Base-by-base conservation (phyloP, 1,140 invertebrate species). In the Trichogramma pretiosum region DNA sequence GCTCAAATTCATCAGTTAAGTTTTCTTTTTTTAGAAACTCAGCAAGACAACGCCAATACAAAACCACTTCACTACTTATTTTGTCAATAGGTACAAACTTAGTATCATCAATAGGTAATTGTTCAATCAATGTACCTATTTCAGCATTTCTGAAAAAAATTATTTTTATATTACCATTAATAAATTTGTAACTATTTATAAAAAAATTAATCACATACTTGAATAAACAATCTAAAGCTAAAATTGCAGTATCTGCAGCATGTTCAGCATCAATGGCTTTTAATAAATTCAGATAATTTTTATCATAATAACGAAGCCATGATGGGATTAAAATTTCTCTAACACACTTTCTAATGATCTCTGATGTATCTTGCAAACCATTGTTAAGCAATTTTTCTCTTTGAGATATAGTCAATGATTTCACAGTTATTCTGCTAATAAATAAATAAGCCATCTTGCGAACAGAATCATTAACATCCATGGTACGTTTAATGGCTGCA, bases 401-500 rank as follows among this genome's bases (percentile, higher is more conserved):
- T 54, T 87, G 78, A 10, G 75, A 75, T 23, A 88, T 87, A 21
- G 77, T 81, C 19, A 87, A 70, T 2, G 78, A 79, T 49, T 74
- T 74, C 3, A 83, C 76, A 38, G 77, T 79, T 34, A 82, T 74
- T 64, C 78, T 84, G 34, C 80, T 79, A 56, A 89, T 75, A 57
- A 84, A 81, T 1, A 79, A 63, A 63, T 83, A 90, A 0, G 86
- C 82, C 10, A 80, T 77, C 33, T 81, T 78, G 1, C 88, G 72
- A 3, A 93, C 88, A 23, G 71, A 74, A 41, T 85, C 82, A 53
- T 84, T 84, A 1, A 84, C 75, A 65, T 91, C 89, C 56, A 81
- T 76, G 1, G 83, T 78, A 13, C 85, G 74, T 53, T 79, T 77
- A 30, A 90, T 59, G 28, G 87, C 80, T 48, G 77, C 62, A 18